Evolutionary conservation across 2,797 vertebrate genomes (phyloP).

Genomic region (Brachyrhaphis roseni): DNA sequence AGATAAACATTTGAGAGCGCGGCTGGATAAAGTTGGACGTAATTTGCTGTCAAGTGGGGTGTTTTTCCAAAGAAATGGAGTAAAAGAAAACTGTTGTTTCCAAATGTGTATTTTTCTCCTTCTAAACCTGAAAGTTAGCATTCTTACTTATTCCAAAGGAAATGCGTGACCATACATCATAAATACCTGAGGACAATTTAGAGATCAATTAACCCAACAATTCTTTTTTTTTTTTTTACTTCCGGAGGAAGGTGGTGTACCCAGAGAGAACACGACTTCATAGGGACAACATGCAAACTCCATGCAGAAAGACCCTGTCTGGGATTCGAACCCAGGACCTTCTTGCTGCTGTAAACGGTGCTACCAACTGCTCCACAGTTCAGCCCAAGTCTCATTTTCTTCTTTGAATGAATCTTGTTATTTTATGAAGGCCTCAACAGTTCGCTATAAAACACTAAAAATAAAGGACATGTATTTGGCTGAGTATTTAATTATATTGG

Average conservation of each 20-base stretch:
- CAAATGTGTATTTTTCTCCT: neutral
- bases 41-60: conserved; percentile 15
- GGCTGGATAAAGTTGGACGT: conserved; percentile 16
- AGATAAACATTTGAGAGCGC: conserved; percentile 36
- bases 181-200: neutral
- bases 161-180: neutral
- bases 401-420: neutral
- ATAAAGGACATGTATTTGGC: neutral
- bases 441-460: neutral
- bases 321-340: neutral
- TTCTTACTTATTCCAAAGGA: conserved; percentile 1
- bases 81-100: neutral
- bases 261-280: neutral
- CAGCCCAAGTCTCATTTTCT: neutral
- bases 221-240: neutral
- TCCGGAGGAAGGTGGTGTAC: neutral
- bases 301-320: neutral
- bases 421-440: neutral
- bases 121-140: neutral
- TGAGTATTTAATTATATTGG: neutral
- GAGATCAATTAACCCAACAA: neutral
- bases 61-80: conserved; percentile 12
- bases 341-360: neutral
- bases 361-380: neutral
- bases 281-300: neutral